phyloP scores from a whole-genome alignment of 2,888 invertebrate species.

The Mystacides longicornis region DNA sequence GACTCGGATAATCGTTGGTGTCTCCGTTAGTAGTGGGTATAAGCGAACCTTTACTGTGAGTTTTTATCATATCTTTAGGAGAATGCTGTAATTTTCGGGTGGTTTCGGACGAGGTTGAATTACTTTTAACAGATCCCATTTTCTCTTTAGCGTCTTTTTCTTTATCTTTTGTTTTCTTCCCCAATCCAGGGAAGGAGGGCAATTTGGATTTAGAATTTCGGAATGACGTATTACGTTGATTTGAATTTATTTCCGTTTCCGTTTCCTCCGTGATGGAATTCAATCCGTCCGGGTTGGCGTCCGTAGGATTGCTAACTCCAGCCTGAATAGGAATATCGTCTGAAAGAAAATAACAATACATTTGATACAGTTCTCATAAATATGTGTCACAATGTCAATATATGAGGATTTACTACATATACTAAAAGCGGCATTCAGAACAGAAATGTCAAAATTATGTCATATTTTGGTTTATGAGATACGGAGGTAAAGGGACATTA shows the following conservation, averaged over 20 bases:
- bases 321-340: slow-evolving; percentile 87
- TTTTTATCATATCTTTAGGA: slow-evolving; percentile 43
- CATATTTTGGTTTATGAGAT: too few relatives aligned
- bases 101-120: slow-evolving; percentile 28
- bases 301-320: slow-evolving; percentile 53
- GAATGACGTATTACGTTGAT: slow-evolving; percentile 45
- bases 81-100: slow-evolving; percentile 41
- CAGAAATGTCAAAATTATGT: too few relatives aligned
- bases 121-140: slow-evolving; percentile 40
- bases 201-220: slow-evolving; percentile 57
- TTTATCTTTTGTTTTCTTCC: slow-evolving; percentile 53
- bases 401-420: too few relatives aligned
- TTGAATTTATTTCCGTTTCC: slow-evolving; percentile 45
- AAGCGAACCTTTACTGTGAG: slow-evolving; percentile 40
- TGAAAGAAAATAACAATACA: slow-evolving; percentile 39
- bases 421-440: too few relatives aligned
- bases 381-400: too few relatives aligned
- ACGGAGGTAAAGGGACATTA: too few relatives aligned
- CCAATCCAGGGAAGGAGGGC: slow-evolving; percentile 53
- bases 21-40: slow-evolving; percentile 40
- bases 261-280: slow-evolving; percentile 64
- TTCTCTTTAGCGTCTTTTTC: slow-evolving; percentile 33
- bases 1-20: slow-evolving; percentile 37
- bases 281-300: slow-evolving; percentile 51
- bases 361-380: too few relatives aligned